Evolutionary conservation across 2,797 vertebrate species (phyloP), one percentile per base, ranked within the genome.

Genomic region (Myotis findleyi): DNA sequence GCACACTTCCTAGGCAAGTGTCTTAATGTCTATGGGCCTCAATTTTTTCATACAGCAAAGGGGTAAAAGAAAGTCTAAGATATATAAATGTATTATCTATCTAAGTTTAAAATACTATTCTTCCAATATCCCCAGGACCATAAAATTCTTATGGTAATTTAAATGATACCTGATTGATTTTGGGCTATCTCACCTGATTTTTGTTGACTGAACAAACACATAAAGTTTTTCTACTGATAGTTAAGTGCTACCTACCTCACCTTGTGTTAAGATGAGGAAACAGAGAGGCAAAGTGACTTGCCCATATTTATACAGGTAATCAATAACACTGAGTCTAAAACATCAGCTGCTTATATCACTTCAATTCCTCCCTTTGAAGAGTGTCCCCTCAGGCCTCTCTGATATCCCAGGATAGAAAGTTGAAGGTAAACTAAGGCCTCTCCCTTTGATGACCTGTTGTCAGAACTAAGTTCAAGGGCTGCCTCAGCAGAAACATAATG

Each of bases 201-300:
- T 77, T 80, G 51, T 53, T 94, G 36, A 89, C n/a, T n/a, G 14
- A 92, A 55, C 75, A 79, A 93, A 88, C 38, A 71, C 6, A 38
- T 30, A 41, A 66, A 23, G 14, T 68, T 90, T 89, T 66, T 68
- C 30, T 87, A 21, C 44, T 64, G 49, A 77, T 17, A 88, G 27
- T 33, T 75, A 79, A 72, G 30, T 49, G 25, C 38, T 62, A 21
- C 33, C 66, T 79, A 12, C 20, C 16, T 76, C n/a, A 49, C 69
- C 12, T 72, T 36, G 6, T 51, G 23, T 81, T 77, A 66, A 33
- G 27, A 30, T 17, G 20, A 41, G 55, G 10, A 88, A 88, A 71
- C 20, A 27, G 36, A 85, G 33, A 87, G 57, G 66, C 23, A 25
- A 23, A 89, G n/a, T 69, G 44, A 47, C 23, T 55, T 59, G n/a